phyloP scores from a whole-genome alignment of 1,140 invertebrate genomes.

The Anastrepha obliqua region DNA sequence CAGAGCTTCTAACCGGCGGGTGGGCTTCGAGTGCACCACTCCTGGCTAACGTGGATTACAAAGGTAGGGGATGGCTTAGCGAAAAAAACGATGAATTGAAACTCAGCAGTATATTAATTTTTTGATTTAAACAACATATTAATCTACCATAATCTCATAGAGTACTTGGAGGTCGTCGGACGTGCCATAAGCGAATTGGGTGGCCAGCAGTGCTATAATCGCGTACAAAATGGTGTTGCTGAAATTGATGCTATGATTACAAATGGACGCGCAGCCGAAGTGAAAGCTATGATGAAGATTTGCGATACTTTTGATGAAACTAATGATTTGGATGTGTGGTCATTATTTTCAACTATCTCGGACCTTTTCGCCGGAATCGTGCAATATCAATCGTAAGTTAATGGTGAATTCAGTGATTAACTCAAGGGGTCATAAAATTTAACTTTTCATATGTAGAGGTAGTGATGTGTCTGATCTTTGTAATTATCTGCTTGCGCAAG shows the following conservation, averaged over 20 bases:
- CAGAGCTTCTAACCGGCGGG: slow-evolving; percentile 80
- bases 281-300: slow-evolving; percentile 72
- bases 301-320: slow-evolving; percentile 67
- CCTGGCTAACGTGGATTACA: slow-evolving; percentile 81
- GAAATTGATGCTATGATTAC: slow-evolving; percentile 74
- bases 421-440: background rate
- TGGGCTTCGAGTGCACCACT: slow-evolving; percentile 85
- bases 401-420: background rate
- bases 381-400: slow-evolving; percentile 65
- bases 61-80: slow-evolving; percentile 52
- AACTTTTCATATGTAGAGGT: slow-evolving; percentile 54
- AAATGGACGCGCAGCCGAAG: slow-evolving; percentile 62
- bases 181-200: slow-evolving; percentile 65
- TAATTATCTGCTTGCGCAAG: slow-evolving; percentile 61
- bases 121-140: background rate
- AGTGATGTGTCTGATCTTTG: slow-evolving; percentile 64
- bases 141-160: slow-evolving; percentile 44
- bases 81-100: background rate
- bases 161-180: slow-evolving; percentile 67
- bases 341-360: slow-evolving; percentile 67
- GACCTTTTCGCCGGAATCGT: slow-evolving; percentile 67
- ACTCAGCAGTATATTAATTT: background rate
- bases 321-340: slow-evolving; percentile 70
- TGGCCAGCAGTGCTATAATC: slow-evolving; percentile 74
- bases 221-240: slow-evolving; percentile 77